These are phyloP conservation scores for Blera fallax DNA, from an alignment of 2,888 invertebrate species.

Conservation along the genomic window DNA sequence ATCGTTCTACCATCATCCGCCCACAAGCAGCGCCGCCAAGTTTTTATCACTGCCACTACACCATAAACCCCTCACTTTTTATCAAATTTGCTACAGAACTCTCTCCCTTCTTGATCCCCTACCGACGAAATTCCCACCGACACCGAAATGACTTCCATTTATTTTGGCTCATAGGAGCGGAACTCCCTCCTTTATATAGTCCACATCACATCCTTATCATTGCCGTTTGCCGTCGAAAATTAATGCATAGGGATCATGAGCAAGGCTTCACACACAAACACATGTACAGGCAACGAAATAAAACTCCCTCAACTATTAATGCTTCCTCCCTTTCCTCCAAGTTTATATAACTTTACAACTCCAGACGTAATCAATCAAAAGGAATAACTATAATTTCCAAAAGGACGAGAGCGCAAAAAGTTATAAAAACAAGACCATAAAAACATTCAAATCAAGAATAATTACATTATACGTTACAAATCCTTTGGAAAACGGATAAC, in stretches of 20 bases:
- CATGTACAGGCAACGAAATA: background rate
- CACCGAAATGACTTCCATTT: conserved; percentile 51
- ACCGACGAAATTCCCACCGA: background rate
- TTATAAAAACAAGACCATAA: background rate
- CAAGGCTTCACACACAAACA: background rate
- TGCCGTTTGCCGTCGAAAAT: conserved; percentile 43
- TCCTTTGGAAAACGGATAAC: conserved; percentile 2
- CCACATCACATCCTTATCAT: conserved; percentile 21
- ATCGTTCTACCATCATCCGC: background rate
- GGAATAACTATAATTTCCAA: conserved; percentile 38
- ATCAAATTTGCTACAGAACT: conserved; percentile 44
- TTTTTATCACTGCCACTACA: conserved; percentile 65
- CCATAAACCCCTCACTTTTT: conserved; percentile 55
- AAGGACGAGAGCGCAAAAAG: background rate
- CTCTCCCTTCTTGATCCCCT: background rate
- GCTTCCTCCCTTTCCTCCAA: background rate
- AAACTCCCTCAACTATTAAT: conserved; percentile 26
- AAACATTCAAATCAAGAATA: conserved; percentile 27
- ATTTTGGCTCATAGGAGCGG: conserved; percentile 24
- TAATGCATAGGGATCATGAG: conserved; percentile 53
- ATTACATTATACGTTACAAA: conserved; percentile 43
- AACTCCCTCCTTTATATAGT: conserved; percentile 10
- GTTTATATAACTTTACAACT: conserved; percentile 20
- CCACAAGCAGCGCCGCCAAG: conserved; percentile 15
- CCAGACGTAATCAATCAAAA: conserved; percentile 54